Conservation (phyloP, 1,140 invertebrate genomes). For the Spodoptera frugiperda region DNA sequence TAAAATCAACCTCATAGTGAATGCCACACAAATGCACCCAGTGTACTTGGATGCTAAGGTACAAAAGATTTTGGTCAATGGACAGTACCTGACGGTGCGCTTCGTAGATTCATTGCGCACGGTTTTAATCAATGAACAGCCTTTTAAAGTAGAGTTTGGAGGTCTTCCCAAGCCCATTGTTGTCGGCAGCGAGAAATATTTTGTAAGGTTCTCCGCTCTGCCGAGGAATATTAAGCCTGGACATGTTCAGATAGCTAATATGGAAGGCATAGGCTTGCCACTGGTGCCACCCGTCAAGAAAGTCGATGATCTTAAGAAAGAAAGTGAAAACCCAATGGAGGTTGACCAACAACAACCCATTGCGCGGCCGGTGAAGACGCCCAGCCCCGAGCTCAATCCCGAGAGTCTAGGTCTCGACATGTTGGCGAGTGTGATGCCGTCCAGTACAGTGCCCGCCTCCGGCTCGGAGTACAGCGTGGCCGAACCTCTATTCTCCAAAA, state of each 20-base stretch:
- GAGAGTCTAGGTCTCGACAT: slow-evolving; percentile 86
- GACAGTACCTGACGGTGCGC: slow-evolving; percentile 91
- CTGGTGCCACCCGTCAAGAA: slow-evolving; percentile 26
- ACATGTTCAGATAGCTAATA: slow-evolving; percentile 89
- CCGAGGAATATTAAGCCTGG: slow-evolving; percentile 91
- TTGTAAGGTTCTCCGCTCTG: slow-evolving; percentile 91
- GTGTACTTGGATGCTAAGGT: slow-evolving; percentile 95
- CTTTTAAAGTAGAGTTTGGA: slow-evolving; percentile 95
- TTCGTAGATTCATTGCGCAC: slow-evolving; percentile 92
- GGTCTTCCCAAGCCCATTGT: slow-evolving; percentile 96
- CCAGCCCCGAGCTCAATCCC: slow-evolving; percentile 68
- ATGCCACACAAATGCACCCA: slow-evolving; percentile 92
- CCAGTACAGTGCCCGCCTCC: slow-evolving; percentile 87
- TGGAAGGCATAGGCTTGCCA: slow-evolving; percentile 85
- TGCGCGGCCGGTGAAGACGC: slow-evolving; percentile 60
- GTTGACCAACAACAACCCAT: slow-evolving; percentile 54
- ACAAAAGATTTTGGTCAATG: slow-evolving; percentile 92
- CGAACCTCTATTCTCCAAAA: slow-evolving; percentile 67
- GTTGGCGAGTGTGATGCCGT: slow-evolving; percentile 88
- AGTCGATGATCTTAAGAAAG: slow-evolving; percentile 45
- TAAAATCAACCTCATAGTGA: slow-evolving; percentile 93
- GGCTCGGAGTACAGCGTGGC: slow-evolving; percentile 85
- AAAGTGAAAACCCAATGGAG: slow-evolving; percentile 58
- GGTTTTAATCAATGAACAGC: slow-evolving; percentile 93
- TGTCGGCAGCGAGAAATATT: slow-evolving; percentile 93